A percentile compares a stretch with the other conserved stretches of the same genome.
Evolutionary conservation across 2,113 vertebrate genomes (phyloP).

Genomic region (Malurus melanocephalus): DNA sequence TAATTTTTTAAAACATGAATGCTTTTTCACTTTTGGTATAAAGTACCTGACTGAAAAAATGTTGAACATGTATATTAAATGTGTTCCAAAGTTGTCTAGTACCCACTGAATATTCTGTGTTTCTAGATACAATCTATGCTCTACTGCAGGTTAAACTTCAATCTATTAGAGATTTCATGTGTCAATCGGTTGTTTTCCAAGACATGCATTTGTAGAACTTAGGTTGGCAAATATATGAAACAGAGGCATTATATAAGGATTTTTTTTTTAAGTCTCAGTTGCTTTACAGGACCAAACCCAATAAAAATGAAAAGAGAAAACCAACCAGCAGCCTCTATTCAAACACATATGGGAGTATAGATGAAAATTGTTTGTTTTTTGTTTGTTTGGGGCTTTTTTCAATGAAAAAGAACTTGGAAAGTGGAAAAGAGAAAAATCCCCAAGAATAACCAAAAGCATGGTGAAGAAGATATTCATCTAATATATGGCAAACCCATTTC

Average conservation of each 20-base stretch:
- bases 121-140: neutral
- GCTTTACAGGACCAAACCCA: neutral
- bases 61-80: neutral
- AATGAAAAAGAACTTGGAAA: neutral
- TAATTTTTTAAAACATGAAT: neutral
- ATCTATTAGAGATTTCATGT: neutral
- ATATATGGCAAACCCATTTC: neutral
- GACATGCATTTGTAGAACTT: neutral
- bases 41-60: neutral
- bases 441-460: neutral
- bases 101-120: neutral
- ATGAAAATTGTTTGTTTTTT: neutral
- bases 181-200: neutral
- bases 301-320: neutral
- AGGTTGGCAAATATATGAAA: neutral
- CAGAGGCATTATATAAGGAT: accelerated
- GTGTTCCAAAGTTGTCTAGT: neutral
- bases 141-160: neutral
- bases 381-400: neutral
- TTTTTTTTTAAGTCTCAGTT: neutral
- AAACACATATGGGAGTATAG: neutral
- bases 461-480: neutral
- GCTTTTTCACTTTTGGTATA: neutral
- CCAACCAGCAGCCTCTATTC: neutral
- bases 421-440: neutral